Percentiles rank a stretch among this genome's conserved stretches.
Conservation (phyloP, 2,797 vertebrate genomes). For the Smutsia temminckii region DNA sequence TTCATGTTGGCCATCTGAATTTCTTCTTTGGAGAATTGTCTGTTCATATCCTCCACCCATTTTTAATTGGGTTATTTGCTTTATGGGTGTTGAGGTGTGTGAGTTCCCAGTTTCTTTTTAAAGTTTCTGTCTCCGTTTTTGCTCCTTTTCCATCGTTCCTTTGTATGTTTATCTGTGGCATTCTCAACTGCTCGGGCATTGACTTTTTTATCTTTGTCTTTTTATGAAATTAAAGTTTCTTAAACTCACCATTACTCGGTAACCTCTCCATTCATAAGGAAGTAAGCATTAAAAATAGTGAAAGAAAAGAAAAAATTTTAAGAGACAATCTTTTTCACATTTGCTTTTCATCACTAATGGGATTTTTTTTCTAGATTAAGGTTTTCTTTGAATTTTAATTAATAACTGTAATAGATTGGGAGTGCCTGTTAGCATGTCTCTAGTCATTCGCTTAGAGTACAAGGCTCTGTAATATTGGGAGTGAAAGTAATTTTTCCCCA, state of each 20-base stretch:
- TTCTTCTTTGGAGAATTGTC: too few relatives aligned
- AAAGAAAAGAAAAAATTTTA: neutral
- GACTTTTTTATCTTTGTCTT: neutral
- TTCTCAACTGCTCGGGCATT: neutral
- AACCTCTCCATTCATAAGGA: neutral
- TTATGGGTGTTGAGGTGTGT: too few relatives aligned
- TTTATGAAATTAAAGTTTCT: neutral
- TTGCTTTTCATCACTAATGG: neutral
- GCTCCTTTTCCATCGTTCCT: neutral
- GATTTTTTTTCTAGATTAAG: constrained; percentile 23
- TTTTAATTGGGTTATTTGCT: too few relatives aligned
- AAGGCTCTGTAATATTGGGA: neutral
- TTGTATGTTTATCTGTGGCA: neutral
- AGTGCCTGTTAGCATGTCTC: constrained; percentile 43
- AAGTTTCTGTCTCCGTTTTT: neutral
- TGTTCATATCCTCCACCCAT: too few relatives aligned
- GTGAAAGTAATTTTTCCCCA: neutral
- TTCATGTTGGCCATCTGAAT: too few relatives aligned
- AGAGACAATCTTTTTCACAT: neutral
- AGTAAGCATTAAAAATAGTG: neutral
- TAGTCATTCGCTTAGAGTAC: constrained; percentile 16
- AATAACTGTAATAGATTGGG: neutral
- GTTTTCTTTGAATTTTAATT: constrained; percentile 39
- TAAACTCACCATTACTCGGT: neutral
- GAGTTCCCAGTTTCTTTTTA: neutral